Percentiles rank a stretch among this genome's conserved stretches.
phyloP scores from a whole-genome alignment of 1,140 invertebrate species.

The Drosophila virilis region DNA sequence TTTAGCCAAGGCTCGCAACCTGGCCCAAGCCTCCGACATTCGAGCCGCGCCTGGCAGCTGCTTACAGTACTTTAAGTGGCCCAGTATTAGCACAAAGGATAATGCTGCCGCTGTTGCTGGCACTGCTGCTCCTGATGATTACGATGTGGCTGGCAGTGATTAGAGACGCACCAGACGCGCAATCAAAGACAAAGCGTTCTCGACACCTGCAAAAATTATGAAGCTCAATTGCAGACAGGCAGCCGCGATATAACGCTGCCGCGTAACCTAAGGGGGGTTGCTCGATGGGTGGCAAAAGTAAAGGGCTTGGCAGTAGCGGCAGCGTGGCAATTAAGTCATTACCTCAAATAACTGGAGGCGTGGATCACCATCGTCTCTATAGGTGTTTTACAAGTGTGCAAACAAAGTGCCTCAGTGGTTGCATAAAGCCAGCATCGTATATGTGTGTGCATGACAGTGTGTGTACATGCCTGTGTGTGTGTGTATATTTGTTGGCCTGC shows the following conservation, averaged over 20 bases:
- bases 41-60: constrained; percentile 14
- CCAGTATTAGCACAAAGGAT: constrained; percentile 40
- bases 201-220: constrained; percentile 78
- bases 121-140: constrained; percentile 36
- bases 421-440: constrained; percentile 56
- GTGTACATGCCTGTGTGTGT: constrained; percentile 21
- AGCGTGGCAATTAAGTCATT: constrained; percentile 79
- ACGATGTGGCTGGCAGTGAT: constrained; percentile 69
- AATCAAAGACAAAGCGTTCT: constrained; percentile 76
- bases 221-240: constrained; percentile 54
- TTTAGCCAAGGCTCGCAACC: constrained; percentile 55
- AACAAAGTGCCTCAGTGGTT: constrained; percentile 71
- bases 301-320: constrained; percentile 32
- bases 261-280: neutral
- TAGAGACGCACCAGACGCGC: constrained; percentile 71
- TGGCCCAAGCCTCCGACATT: neutral
- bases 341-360: constrained; percentile 71
- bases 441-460: constrained; percentile 32
- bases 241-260: neutral
- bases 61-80: constrained; percentile 45
- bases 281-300: constrained; percentile 1
- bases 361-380: constrained; percentile 29
- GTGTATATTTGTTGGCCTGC: constrained; percentile 53
- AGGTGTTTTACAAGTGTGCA: constrained; percentile 79
- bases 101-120: constrained; percentile 7